These are phyloP conservation scores for Aplocera efformata DNA, from an alignment of 2,888 invertebrate genomes.

Conservation along the genomic window DNA sequence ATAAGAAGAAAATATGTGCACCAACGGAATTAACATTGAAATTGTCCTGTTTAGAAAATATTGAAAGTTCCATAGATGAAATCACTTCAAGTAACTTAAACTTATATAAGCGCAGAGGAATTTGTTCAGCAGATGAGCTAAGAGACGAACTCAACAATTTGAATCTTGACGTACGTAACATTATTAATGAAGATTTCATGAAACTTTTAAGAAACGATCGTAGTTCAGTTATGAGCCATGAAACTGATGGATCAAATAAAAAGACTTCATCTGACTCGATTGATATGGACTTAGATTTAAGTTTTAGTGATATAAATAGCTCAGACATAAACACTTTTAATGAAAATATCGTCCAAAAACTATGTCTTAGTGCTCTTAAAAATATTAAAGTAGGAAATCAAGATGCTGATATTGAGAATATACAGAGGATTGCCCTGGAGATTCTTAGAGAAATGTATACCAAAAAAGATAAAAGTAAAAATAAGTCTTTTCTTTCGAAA, in stretches of 20 bases:
- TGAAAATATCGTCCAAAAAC: conserved; percentile 77
- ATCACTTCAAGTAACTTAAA: conserved; percentile 66
- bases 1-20: conserved; percentile 67
- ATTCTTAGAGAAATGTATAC: conserved; percentile 77
- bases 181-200: conserved; percentile 55
- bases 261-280: conserved; percentile 77
- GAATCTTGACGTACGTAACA: conserved; percentile 55
- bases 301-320: conserved; percentile 78
- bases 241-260: conserved; percentile 71
- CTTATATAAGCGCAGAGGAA: conserved; percentile 78
- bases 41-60: conserved; percentile 59
- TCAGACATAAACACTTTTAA: conserved; percentile 78
- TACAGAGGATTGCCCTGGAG: conserved; percentile 76
- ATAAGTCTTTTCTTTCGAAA: conserved; percentile 57
- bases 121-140: conserved; percentile 78
- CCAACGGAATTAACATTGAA: conserved; percentile 73
- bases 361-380: conserved; percentile 75
- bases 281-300: conserved; percentile 76
- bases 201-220: conserved; percentile 64
- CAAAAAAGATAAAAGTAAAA: conserved; percentile 70
- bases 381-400: conserved; percentile 78
- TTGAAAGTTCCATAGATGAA: conserved; percentile 72
- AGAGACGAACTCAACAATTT: conserved; percentile 62
- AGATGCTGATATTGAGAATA: conserved; percentile 77
- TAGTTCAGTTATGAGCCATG: conserved; percentile 69